Base-by-base conservation (phyloP, 2,113 vertebrate genomes). In the Forbesichthys agassizii region DNA sequence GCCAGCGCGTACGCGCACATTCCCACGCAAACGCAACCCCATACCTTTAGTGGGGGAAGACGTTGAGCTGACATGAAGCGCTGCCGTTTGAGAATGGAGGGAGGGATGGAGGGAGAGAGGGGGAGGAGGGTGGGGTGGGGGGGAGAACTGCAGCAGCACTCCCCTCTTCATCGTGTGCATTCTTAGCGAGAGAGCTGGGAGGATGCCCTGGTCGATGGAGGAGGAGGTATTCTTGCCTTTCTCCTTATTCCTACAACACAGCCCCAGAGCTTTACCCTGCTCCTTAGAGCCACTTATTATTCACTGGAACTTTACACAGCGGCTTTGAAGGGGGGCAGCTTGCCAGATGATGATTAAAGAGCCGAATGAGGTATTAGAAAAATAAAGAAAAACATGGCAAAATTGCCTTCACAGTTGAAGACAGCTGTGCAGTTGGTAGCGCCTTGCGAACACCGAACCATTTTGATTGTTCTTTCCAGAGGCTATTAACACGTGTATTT, bases 21-120 rank as follows among this genome's bases (percentile, higher is more conserved):
- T 79, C 74, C 79, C 81, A 80, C 84, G 85, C 90, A 90, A 85
- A 90, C 88, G 92, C 75, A 81, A 86, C 89, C 91, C 89, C 89
- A 93, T 90, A 94, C 93, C 93, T 95, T 94, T 91, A 92, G 82
- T 74, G 85, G 83, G 88, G 86, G 82, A 82, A 84, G 89, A 83
- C 54, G 77, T 82, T 82, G 82, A 78, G 81, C 88, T 89, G 80
- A 87, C 83, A 86, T 76, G 73, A 78, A 82, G 79, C 86, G 87
- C 82, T 88, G 87, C 78, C 68, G 66, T 77, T 80, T 73, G 70
- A 27, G 27, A 27, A 27, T 27, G 27, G 27, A 27, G 27, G 54
- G 54, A 65, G 10, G 63, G 75, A 69, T 20, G 55, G 72, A 68
- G 66, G 46, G 20, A 27, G 60, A 52, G 13, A 8, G 64, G 18